phyloP scores from a whole-genome alignment of 2,888 invertebrate species.

The Petrolisthes cinctipes region DNA sequence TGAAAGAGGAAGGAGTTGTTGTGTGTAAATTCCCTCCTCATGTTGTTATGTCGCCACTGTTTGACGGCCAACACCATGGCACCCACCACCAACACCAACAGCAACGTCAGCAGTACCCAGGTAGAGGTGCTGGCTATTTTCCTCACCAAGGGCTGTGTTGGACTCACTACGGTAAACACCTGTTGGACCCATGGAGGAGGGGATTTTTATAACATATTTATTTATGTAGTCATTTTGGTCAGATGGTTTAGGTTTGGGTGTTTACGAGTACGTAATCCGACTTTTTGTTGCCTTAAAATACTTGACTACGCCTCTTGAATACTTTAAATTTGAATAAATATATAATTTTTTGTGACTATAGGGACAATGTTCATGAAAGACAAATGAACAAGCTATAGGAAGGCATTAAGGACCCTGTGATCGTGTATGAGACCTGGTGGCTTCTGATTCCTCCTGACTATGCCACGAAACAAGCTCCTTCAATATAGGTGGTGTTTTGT shows the following conservation, averaged over 20 bases:
- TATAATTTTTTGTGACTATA: too few species aligned
- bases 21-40: neutral
- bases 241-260: neutral
- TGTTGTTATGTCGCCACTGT: neutral
- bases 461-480: too few species aligned
- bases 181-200: neutral
- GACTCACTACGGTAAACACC: slow-evolving; percentile 40
- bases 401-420: too few species aligned
- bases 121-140: slow-evolving; percentile 24
- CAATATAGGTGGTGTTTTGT: too few species aligned
- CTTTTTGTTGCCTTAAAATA: too few species aligned
- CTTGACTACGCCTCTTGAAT: too few species aligned
- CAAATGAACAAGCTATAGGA: too few species aligned
- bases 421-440: too few species aligned
- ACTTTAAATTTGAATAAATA: too few species aligned
- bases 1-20: slow-evolving; percentile 22
- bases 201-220: neutral
- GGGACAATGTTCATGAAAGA: too few species aligned
- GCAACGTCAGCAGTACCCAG: slow-evolving; percentile 33
- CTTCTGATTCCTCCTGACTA: too few species aligned
- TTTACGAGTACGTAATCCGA: too few species aligned
- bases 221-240: neutral
- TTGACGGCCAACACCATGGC: neutral
- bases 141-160: slow-evolving; percentile 1
- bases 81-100: slow-evolving; percentile 11